Percentiles rank a stretch among this genome's conserved stretches.
Evolutionary conservation across 92 coral and sea anemone genomes (phyloP).

Genomic region (Umimayanthus kanabou): DNA sequence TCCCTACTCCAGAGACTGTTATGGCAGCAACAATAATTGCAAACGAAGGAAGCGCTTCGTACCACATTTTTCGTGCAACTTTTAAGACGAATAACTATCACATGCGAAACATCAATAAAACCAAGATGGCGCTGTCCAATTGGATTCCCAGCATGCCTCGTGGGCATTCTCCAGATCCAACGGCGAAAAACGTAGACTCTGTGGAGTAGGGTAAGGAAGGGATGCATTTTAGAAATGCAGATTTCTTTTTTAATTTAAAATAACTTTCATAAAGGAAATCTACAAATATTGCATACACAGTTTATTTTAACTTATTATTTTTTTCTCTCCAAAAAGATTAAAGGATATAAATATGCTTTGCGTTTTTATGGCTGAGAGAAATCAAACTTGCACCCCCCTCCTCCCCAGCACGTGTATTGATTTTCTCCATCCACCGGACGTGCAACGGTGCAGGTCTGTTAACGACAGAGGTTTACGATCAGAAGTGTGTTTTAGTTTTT

Average conservation of each 20-base stretch:
- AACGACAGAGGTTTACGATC: neutral
- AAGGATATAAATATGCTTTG: no score
- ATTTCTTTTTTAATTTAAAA: no score
- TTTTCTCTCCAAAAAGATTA: neutral
- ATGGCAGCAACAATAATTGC: slow-evolving; percentile 89
- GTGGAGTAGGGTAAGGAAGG: neutral
- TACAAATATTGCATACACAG: no score
- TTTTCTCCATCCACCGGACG: neutral
- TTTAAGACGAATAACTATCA: neutral
- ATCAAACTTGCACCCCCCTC: neutral
- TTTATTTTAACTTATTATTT: neutral
- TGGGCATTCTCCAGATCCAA: neutral
- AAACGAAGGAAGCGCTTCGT: slow-evolving; percentile 94
- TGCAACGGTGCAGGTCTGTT: neutral
- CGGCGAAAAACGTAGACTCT: neutral
- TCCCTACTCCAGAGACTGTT: slow-evolving; percentile 84
- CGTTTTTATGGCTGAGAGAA: no score
- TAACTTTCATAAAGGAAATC: neutral
- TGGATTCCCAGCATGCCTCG: slow-evolving; percentile 34
- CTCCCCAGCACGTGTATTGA: neutral
- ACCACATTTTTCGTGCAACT: slow-evolving; percentile 77
- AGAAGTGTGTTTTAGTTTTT: neutral
- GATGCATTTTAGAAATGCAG: no score
- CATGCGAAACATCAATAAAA: neutral
- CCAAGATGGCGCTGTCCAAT: slow-evolving; percentile 5